Evolutionary conservation across 2,888 invertebrate species (phyloP).

Genomic region (Acleris sparsana): DNA sequence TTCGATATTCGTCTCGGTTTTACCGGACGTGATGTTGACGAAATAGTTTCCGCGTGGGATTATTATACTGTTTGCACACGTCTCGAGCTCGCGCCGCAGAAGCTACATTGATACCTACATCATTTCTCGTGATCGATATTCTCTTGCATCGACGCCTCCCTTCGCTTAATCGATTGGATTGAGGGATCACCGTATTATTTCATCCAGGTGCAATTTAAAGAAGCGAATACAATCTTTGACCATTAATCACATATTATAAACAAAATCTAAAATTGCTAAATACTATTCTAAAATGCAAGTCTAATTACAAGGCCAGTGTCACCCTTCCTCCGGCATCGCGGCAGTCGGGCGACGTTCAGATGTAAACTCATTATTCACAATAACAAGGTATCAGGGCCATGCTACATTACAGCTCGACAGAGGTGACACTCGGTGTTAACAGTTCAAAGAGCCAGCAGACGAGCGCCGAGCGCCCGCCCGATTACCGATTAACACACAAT

Average conservation of each 20-base stretch:
- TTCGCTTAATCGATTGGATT: slow-evolving; percentile 25
- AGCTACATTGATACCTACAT: slow-evolving; percentile 28
- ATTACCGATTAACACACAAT: slow-evolving; percentile 11
- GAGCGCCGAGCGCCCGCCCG: background rate
- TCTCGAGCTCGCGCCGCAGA: slow-evolving; percentile 20
- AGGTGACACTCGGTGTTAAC: slow-evolving; percentile 36
- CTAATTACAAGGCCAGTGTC: slow-evolving; percentile 54
- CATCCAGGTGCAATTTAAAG: slow-evolving; percentile 41
- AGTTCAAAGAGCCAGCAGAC: background rate
- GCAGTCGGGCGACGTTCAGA: slow-evolving; percentile 28
- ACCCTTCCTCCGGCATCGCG: slow-evolving; percentile 27
- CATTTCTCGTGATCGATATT: slow-evolving; percentile 12
- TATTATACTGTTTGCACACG: background rate
- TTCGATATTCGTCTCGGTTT: background rate
- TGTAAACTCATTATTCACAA: slow-evolving; percentile 58
- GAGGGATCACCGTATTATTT: slow-evolving; percentile 15
- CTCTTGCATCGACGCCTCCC: slow-evolving; percentile 17
- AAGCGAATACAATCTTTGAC: slow-evolving; percentile 47
- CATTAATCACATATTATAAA: slow-evolving; percentile 55
- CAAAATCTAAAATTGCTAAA: slow-evolving; percentile 29
- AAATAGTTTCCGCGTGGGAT: background rate
- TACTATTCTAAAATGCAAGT: slow-evolving; percentile 57
- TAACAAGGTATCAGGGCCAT: slow-evolving; percentile 58
- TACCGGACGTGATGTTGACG: background rate
- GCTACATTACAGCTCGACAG: slow-evolving; percentile 62